These are phyloP conservation scores for Ceyx melanurus DNA, from an alignment of 2,113 vertebrate species.

Conservation along the genomic window DNA sequence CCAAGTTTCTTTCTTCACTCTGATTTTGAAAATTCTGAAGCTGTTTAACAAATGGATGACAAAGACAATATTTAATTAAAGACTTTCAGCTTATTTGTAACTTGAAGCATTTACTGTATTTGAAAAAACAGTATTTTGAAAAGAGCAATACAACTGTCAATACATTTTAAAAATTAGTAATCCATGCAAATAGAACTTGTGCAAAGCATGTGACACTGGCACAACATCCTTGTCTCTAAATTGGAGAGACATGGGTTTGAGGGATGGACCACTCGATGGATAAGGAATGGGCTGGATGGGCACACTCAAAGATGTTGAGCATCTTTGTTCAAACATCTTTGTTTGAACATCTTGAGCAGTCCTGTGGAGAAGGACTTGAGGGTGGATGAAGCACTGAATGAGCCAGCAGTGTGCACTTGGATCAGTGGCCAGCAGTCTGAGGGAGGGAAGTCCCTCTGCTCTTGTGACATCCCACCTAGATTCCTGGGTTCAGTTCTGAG, in stretches of 20 bases:
- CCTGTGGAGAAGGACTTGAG: neutral
- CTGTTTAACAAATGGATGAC: neutral
- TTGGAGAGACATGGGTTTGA: neutral
- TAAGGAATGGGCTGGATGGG: neutral
- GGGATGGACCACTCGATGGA: neutral
- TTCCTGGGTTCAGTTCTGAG: neutral
- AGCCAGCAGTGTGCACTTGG: too few species aligned
- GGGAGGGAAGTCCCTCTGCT: too few species aligned
- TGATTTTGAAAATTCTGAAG: slow-evolving; percentile 38
- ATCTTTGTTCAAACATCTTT: neutral
- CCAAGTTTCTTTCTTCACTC: neutral
- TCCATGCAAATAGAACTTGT: neutral
- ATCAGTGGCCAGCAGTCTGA: too few species aligned
- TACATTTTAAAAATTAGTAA: neutral
- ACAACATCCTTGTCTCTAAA: neutral
- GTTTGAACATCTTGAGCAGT: neutral
- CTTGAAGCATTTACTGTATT: neutral
- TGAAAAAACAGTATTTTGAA: neutral
- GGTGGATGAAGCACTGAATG: too few species aligned
- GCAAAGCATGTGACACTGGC: neutral
- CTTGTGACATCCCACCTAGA: too few species aligned
- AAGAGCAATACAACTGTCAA: too few species aligned
- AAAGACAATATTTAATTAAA: neutral
- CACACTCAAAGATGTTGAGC: neutral
- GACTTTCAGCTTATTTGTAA: neutral